A percentile compares a stretch with the other conserved stretches of the same genome.
phyloP scores from a whole-genome alignment of 2,113 vertebrate genomes.

The Loxodonta africana region DNA sequence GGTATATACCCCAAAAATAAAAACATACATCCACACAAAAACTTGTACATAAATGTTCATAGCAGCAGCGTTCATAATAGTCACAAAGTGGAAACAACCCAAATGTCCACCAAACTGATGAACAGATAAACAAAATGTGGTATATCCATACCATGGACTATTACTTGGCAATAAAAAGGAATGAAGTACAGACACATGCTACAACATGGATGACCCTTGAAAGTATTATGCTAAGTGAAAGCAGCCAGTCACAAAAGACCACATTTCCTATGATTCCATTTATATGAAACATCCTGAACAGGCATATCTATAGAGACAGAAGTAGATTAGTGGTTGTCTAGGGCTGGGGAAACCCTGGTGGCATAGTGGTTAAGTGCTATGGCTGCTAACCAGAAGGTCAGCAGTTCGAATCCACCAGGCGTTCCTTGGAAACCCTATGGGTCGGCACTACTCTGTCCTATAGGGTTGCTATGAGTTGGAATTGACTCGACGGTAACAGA shows the following conservation, averaged over 20 bases:
- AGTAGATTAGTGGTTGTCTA: neutral
- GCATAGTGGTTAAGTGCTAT: too few species aligned
- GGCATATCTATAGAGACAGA: neutral
- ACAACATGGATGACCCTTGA: neutral
- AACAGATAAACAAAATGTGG: too few species aligned
- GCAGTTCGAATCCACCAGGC: too few species aligned
- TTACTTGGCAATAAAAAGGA: neutral
- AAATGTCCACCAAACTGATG: too few species aligned
- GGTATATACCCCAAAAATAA: neutral
- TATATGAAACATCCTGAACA: neutral
- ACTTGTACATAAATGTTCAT: neutral
- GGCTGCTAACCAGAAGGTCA: too few species aligned
- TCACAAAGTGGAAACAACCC: too few species aligned
- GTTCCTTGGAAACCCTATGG: too few species aligned
- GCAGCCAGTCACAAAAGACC: neutral
- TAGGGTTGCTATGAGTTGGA: too few species aligned
- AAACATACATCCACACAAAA: neutral
- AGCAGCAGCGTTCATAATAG: too few species aligned
- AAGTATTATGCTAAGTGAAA: slow-evolving; percentile 36
- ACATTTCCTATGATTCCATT: neutral
- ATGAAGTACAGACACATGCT: too few species aligned
- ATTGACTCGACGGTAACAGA: too few species aligned
- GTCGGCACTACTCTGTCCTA: too few species aligned
- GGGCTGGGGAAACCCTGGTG: neutral
- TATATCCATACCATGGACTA: neutral